These are phyloP conservation scores for Aphelocoma californica DNA, from an alignment of 2,797 vertebrate genomes.

Conservation along the genomic window DNA sequence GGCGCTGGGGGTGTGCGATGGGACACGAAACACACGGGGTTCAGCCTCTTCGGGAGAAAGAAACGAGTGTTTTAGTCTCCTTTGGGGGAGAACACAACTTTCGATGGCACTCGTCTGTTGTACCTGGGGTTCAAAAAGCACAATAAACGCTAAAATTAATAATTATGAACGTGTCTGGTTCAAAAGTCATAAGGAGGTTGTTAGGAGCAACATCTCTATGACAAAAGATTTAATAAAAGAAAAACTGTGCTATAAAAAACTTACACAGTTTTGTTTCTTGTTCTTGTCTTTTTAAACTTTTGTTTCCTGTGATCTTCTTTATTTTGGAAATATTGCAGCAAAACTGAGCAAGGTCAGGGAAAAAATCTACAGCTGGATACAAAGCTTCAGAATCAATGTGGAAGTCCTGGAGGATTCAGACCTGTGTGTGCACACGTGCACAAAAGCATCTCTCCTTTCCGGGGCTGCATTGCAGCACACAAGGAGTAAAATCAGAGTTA, in stretches of 20 bases:
- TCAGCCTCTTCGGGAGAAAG: too few species aligned
- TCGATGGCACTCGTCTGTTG: fast-evolving
- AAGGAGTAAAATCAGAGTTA: not conserved
- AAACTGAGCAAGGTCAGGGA: not conserved
- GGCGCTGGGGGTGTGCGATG: not conserved
- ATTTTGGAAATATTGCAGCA: not conserved
- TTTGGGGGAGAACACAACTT: too few species aligned
- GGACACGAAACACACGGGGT: fast-evolving
- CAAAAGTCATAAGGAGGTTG: not conserved
- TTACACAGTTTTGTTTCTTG: not conserved
- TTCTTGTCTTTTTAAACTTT: not conserved
- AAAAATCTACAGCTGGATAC: not conserved
- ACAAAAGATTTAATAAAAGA: not conserved
- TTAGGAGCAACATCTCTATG: not conserved
- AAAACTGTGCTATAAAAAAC: not conserved
- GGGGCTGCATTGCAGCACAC: not conserved
- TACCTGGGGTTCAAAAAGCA: not conserved
- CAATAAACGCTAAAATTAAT: too few species aligned
- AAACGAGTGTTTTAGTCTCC: not conserved
- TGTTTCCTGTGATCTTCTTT: not conserved
- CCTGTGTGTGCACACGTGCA: fast-evolving
- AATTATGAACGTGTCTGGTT: fast-evolving
- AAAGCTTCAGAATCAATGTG: not conserved
- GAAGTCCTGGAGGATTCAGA: not conserved
- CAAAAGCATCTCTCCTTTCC: not conserved